These are phyloP conservation scores for Balaeniceps rex DNA, from an alignment of 2,113 vertebrate genomes.

Conservation along the genomic window DNA sequence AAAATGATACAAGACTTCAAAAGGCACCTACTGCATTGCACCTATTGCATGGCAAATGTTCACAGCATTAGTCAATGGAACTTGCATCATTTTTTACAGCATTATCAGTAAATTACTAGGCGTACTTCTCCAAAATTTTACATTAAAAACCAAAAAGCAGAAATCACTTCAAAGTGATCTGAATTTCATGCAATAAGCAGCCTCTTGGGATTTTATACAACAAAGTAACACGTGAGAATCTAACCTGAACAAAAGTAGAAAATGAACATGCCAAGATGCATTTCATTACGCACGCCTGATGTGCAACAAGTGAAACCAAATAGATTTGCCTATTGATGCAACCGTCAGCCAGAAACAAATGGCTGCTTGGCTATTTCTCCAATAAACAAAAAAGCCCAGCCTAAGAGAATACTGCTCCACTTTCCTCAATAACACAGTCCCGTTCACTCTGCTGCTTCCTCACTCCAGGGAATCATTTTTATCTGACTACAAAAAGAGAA, in stretches of 20 bases:
- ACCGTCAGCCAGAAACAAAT: neutral
- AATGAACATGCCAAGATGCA: constrained; percentile 10
- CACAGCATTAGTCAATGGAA: neutral
- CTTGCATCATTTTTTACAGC: neutral
- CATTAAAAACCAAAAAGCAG: neutral
- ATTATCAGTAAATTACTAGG: neutral
- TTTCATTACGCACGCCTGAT: neutral
- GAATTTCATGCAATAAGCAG: neutral
- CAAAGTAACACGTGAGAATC: neutral
- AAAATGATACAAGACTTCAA: neutral
- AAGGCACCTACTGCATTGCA: neutral
- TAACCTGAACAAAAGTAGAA: neutral
- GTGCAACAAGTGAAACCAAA: neutral
- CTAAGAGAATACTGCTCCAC: neutral
- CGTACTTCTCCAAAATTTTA: neutral
- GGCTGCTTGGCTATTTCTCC: neutral
- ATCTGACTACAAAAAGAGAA: constrained; percentile 6
- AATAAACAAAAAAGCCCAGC: neutral
- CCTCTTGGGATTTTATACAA: neutral
- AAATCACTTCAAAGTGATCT: neutral
- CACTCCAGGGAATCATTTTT: neutral
- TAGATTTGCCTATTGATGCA: neutral
- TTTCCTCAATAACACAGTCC: neutral
- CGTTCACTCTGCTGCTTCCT: neutral
- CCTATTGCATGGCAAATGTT: neutral